A percentile compares a stretch with the other conserved stretches of the same genome.
phyloP scores from a whole-genome alignment of 92 coral and sea anemone species.

The Desmophyllum pertusum region DNA sequence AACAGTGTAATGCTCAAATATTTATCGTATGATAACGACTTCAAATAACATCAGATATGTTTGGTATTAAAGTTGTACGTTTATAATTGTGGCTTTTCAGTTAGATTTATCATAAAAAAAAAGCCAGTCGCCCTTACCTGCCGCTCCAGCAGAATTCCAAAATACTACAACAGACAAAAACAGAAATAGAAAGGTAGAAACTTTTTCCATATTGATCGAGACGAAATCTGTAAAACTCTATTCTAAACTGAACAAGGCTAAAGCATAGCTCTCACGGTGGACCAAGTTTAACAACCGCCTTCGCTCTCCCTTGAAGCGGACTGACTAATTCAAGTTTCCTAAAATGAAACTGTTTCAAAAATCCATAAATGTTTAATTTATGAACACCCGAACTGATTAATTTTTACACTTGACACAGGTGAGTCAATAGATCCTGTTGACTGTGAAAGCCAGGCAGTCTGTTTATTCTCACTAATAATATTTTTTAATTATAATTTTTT shows the following conservation, averaged over 20 bases:
- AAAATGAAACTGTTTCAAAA: not conserved
- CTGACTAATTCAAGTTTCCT: not conserved
- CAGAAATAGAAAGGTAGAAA: not conserved
- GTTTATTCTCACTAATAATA: conserved; percentile 10
- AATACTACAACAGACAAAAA: not conserved
- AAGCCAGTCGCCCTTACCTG: conserved; percentile 24
- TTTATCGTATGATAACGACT: not conserved
- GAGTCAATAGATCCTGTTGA: not conserved
- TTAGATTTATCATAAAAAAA: not conserved
- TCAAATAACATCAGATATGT: not conserved
- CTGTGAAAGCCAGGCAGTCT: not conserved
- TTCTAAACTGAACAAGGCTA: not conserved
- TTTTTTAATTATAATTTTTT: not conserved
- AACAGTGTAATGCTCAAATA: not conserved
- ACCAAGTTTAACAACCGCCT: not conserved
- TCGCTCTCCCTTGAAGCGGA: not conserved
- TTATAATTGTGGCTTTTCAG: too few relatives aligned
- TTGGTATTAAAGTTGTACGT: not conserved
- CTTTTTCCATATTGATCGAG: not conserved
- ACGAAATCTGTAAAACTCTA: not conserved
- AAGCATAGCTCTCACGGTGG: conserved; percentile 3
- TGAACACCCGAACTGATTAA: conserved; percentile 29
- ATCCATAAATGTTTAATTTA: not conserved
- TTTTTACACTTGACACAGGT: conserved; percentile 2
- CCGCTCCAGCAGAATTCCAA: conserved; percentile 15